Conservation (phyloP, 2,888 invertebrate genomes). For the Lacanobia oleracea region DNA sequence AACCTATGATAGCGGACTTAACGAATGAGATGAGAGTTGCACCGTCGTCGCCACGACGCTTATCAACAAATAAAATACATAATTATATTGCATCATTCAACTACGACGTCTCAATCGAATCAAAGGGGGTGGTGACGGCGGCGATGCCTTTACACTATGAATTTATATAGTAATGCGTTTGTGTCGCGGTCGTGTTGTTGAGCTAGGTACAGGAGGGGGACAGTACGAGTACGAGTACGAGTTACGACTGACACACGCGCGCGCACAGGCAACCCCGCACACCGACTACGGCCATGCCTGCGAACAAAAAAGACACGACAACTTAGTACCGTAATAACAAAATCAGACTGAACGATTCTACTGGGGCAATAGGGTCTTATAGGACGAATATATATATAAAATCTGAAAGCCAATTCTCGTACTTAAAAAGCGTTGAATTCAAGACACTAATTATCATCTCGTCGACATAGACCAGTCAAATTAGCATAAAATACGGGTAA, state of each 20-base stretch:
- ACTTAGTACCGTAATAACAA: background rate
- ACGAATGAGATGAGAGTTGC: constrained; percentile 70
- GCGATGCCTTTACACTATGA: constrained; percentile 69
- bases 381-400: too few species aligned
- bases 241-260: constrained; percentile 4
- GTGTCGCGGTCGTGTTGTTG: constrained; percentile 51
- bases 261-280: constrained; percentile 31
- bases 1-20: constrained; percentile 79
- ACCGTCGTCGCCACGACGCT: constrained; percentile 58
- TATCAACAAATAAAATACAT: constrained; percentile 62
- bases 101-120: constrained; percentile 56
- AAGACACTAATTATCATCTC: too few species aligned
- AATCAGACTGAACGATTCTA: too few species aligned
- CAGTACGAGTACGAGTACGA: constrained; percentile 23
- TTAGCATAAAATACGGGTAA: too few species aligned
- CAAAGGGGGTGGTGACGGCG: constrained; percentile 52
- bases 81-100: constrained; percentile 63
- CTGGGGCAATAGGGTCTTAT: too few species aligned
- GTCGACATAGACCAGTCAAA: too few species aligned
- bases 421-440: too few species aligned
- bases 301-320: background rate
- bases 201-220: constrained; percentile 50
- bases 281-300: constrained; percentile 51
- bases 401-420: too few species aligned
- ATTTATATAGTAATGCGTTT: constrained; percentile 78